These are phyloP conservation scores for Druon quercuslanigerum DNA, from an alignment of 1,140 invertebrate species.

Conservation along the genomic window DNA sequence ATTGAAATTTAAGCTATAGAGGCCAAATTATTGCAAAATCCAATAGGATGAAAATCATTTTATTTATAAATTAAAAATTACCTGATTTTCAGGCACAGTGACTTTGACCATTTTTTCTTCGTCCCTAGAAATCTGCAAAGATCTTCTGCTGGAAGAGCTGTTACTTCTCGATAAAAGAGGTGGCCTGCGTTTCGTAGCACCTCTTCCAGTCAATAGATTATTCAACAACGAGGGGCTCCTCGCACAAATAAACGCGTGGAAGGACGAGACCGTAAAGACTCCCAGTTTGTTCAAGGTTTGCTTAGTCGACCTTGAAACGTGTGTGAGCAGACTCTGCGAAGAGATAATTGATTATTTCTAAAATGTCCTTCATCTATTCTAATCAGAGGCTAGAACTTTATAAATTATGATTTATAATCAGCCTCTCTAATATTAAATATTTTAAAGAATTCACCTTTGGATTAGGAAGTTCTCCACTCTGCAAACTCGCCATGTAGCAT, in stretches of 20 bases:
- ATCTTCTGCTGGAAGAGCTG: slow-evolving; percentile 87
- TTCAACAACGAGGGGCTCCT: slow-evolving; percentile 93
- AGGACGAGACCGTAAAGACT: slow-evolving; percentile 97
- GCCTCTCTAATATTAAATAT: no score
- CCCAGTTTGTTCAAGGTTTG: slow-evolving; percentile 95
- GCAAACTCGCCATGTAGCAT: slow-evolving; percentile 97
- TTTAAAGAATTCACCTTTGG: slow-evolving; percentile 86
- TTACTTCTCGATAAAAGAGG: slow-evolving; percentile 93
- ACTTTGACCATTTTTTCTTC: slow-evolving; percentile 94
- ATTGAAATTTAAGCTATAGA: no score
- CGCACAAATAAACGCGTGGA: slow-evolving; percentile 98
- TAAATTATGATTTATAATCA: neutral
- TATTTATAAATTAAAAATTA: slow-evolving; percentile 61
- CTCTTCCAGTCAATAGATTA: slow-evolving; percentile 92
- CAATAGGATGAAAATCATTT: neutral
- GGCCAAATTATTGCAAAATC: neutral
- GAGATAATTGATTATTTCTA: slow-evolving; percentile 41
- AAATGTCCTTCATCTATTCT: slow-evolving; percentile 31
- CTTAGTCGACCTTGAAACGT: slow-evolving; percentile 96
- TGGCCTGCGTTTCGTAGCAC: slow-evolving; percentile 89
- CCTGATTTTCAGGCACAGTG: slow-evolving; percentile 90
- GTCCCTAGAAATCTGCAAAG: slow-evolving; percentile 88
- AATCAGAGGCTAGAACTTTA: neutral
- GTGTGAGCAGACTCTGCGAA: slow-evolving; percentile 92
- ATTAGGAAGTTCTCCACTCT: slow-evolving; percentile 96